Conservation (phyloP, 2,113 vertebrate genomes). For the Xiphophorus maculatus region DNA sequence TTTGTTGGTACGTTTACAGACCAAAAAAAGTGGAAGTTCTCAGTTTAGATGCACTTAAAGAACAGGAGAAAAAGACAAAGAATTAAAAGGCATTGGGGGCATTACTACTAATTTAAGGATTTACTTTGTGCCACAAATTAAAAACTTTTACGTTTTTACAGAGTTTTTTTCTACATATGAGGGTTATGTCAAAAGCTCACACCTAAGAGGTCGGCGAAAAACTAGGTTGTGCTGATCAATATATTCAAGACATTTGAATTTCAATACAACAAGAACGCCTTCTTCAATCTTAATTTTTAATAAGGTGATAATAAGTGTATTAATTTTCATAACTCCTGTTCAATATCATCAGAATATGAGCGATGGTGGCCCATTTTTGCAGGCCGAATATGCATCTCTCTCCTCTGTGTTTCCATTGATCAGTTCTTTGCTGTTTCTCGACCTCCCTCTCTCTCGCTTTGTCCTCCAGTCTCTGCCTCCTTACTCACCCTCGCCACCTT, state of each 20-base stretch:
- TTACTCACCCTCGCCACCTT: conserved; percentile 45
- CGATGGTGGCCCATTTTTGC: conserved; percentile 69
- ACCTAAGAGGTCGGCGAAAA: conserved; percentile 31
- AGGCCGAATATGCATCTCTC: conserved; percentile 54
- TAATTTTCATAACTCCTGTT: conserved; percentile 74
- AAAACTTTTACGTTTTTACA: conserved; percentile 13
- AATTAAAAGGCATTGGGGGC: too few relatives aligned
- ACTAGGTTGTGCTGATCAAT: conserved; percentile 62
- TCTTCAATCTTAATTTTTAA: conserved; percentile 77
- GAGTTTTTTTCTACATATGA: background rate
- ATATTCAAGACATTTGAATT: conserved; percentile 69
- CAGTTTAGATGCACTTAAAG: background rate
- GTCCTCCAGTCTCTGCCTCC: conserved; percentile 52
- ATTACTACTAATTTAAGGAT: background rate
- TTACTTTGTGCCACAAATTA: conserved; percentile 20
- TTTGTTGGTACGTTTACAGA: background rate
- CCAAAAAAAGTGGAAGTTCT: background rate
- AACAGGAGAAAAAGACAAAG: background rate
- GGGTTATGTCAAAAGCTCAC: conserved; percentile 3
- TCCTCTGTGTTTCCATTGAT: conserved; percentile 64
- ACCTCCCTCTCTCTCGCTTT: conserved; percentile 44
- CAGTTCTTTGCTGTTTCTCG: conserved; percentile 50
- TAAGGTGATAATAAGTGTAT: conserved; percentile 76
- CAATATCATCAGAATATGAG: conserved; percentile 71
- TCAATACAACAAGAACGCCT: conserved; percentile 51